Evolutionary conservation across 2,797 vertebrate genomes (phyloP).

Genomic region (Pangasius macronema): DNA sequence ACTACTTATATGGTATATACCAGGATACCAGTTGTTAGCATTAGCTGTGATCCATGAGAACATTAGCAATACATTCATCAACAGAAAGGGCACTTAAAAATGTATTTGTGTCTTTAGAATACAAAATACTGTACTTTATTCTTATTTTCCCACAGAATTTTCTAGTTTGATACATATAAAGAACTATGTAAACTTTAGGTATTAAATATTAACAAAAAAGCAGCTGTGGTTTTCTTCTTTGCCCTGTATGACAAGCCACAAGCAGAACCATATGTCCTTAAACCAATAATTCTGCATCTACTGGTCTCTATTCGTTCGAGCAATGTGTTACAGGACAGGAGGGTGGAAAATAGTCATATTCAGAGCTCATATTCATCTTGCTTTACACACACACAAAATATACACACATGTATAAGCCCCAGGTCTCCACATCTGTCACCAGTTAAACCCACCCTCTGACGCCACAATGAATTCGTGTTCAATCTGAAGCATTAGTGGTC

Average conservation of each 20-base stretch:
- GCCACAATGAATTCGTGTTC: slow-evolving; percentile 52
- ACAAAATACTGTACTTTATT: background rate
- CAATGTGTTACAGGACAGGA: slow-evolving; percentile 29
- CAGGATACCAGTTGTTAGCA: background rate
- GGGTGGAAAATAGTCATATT: slow-evolving; percentile 48
- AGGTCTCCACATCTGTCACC: slow-evolving; percentile 57
- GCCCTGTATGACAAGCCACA: slow-evolving; percentile 26
- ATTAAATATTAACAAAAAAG: slow-evolving; percentile 1
- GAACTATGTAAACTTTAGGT: background rate
- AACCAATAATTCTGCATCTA: slow-evolving; percentile 22
- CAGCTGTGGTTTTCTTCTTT: slow-evolving; percentile 41
- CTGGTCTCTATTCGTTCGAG: slow-evolving; percentile 4
- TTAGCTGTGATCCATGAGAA: background rate
- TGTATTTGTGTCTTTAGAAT: background rate
- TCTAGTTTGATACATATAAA: background rate
- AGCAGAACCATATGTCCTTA: slow-evolving; percentile 47
- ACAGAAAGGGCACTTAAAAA: background rate
- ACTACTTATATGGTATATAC: background rate
- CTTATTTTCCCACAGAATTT: background rate
- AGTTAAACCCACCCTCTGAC: slow-evolving; percentile 49
- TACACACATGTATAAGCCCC: slow-evolving; percentile 1
- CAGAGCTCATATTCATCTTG: slow-evolving; percentile 42
- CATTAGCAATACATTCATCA: background rate
- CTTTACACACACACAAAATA: slow-evolving; percentile 33
- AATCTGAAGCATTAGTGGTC: slow-evolving; percentile 36